Conservation (phyloP, 2,888 invertebrate species). For the Dryadula phaetusa region DNA sequence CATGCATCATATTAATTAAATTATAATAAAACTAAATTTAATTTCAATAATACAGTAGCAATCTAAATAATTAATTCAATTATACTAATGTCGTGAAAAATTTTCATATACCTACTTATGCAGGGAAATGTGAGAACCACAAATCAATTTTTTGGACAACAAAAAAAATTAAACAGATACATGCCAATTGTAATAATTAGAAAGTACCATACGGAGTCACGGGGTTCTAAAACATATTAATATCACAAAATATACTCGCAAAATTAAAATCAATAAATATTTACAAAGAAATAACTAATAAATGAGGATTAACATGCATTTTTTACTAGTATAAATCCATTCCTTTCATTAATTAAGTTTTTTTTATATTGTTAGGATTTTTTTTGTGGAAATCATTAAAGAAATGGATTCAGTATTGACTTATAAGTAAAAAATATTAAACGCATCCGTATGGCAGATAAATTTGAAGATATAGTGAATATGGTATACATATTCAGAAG, state of each 20-base stretch:
- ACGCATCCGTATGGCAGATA: constrained; percentile 66
- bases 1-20: constrained; percentile 7
- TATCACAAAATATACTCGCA: background rate
- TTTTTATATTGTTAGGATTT: background rate
- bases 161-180: constrained; percentile 46
- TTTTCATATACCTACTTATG: constrained; percentile 27
- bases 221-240: background rate
- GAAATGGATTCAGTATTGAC: constrained; percentile 18
- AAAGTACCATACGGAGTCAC: constrained; percentile 26
- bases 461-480: constrained; percentile 21
- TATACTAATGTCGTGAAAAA: background rate
- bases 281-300: background rate
- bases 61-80: background rate
- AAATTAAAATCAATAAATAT: background rate
- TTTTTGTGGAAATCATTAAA: constrained; percentile 2
- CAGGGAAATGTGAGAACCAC: constrained; percentile 62
- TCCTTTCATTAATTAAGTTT: background rate
- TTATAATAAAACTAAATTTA: background rate
- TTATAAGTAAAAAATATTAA: background rate
- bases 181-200: constrained; percentile 23
- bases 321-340: constrained; percentile 2
- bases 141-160: constrained; percentile 46
- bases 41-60: background rate
- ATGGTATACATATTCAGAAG: constrained; percentile 22
- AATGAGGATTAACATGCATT: background rate